Conservation (phyloP, 2,113 vertebrate genomes). For the Bubo blakistoni region DNA sequence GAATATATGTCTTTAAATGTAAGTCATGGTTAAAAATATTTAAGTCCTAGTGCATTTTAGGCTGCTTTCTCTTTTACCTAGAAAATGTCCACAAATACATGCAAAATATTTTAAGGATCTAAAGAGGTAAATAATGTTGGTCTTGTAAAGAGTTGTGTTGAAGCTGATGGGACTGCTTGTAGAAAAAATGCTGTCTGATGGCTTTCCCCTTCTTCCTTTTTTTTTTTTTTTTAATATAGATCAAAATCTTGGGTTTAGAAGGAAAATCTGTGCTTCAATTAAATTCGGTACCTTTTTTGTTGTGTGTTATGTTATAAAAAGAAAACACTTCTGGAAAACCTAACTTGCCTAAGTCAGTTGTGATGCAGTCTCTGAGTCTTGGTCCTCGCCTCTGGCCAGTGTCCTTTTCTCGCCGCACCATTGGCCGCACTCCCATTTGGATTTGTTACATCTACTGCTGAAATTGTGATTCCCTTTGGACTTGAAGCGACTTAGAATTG, state of each 20-base stretch:
- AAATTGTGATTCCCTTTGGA: background rate
- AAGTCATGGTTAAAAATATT: background rate
- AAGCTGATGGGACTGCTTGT: background rate
- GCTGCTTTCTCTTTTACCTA: background rate
- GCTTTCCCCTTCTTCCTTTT: accelerated
- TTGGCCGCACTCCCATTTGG: background rate
- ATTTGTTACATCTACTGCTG: background rate
- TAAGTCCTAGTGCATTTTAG: background rate
- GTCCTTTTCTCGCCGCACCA: background rate
- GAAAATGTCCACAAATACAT: background rate
- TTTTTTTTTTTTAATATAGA: background rate
- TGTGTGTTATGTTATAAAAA: background rate
- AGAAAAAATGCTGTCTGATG: background rate
- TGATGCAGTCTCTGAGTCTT: background rate
- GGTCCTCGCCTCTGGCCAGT: background rate
- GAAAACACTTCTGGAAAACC: background rate
- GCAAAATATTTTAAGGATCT: background rate
- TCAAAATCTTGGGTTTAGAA: background rate
- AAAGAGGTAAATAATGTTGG: background rate
- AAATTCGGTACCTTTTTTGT: background rate
- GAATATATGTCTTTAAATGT: background rate
- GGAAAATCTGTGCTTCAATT: background rate
- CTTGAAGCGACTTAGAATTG: background rate
- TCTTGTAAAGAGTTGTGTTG: background rate
- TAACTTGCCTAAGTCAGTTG: background rate